Base-by-base conservation (phyloP, 1,140 invertebrate genomes). In the Drosophila tani region DNA sequence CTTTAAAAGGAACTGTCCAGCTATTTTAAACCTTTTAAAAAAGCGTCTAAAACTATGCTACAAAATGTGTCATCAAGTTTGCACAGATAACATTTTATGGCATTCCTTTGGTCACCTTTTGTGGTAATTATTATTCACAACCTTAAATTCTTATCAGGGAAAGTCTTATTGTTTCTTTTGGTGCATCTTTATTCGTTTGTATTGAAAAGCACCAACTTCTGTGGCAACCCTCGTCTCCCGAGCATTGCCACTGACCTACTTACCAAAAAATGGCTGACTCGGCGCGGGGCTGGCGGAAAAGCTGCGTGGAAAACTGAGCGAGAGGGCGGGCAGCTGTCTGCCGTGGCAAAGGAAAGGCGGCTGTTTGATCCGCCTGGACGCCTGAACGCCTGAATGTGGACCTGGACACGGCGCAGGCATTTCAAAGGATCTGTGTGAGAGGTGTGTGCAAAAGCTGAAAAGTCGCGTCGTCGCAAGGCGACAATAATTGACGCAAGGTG, bases 191-290 rank as follows among this genome's bases (percentile, higher is more conserved):
- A 27, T 27, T 27, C 6, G 27, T 27, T 0, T 27, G 5, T 27
- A 27, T 27, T 27, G 27, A 7, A 27, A 27, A 27, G 27, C 27
- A 27, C 27, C 3, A 27, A 27, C 6, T 27, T 27, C 2, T 19
- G 29, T 43, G 47, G 21, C 73, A 11, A 60, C 82, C 78, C 82
- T 67, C 82, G 57, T 32, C 27, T 58, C 41, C 53, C 57, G 50
- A 71, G 79, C 76, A 56, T 75, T 80, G 60, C 76, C 47, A 88
- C 56, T 88, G 83, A 87, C 83, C 83, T 88, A 87, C 65, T 88
- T 83, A 81, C 62, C 59, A 47, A 83, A 80, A 77, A 67, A 83
- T 50, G 56, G 57, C 67, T 66, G 64, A 79, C 63, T 70, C 62
- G 73, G 45, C 56, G 75, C 53, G 51, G 59, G 35, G 14, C 12